Evolutionary conservation across 1,140 invertebrate species (phyloP), one percentile per base, ranked within the genome.

Genomic region (Notospermus geniculatus): DNA sequence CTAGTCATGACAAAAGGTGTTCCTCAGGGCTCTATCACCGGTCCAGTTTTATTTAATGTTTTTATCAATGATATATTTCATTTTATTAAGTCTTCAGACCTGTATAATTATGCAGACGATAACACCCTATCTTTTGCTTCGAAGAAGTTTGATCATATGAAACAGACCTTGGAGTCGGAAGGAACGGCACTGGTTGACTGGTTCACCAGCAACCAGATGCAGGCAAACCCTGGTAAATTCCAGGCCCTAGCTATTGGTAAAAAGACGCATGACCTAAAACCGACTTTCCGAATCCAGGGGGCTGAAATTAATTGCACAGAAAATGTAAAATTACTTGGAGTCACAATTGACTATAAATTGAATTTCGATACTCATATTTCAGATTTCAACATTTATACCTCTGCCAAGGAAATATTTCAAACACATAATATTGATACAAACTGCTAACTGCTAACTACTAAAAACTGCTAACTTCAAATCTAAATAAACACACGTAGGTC

Each of bases 151-250:
- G 22, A 9, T 23, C 11, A 13, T 23, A 53, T 17, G 25, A 23
- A 53, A 17, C 25, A 11, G 11, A 43, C 39, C n/a, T 11, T n/a
- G 11, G 39, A 43, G 39, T 11, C n/a, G 11, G n/a, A 13, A 13
- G n/a, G 39, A n/a, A 43, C 22, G 27, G 22, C 25, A 7, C 0
- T 22, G 23, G 53, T 60, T 30, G 17, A 23, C 23, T 58, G 57
- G 57, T 58, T 43, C 57, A 17, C 25, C 11, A 23, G 25, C 22
- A 53, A 53, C 25, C 17, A n/a, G 39, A 58, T 58, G 57, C 25
- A 58, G 57, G 57, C 57, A 11, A 58, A 52, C 25, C 39, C 57
- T n/a, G 25, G 7, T 43, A 58, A 58, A 45, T 58, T 53, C 25
- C 39, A 52, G 1, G 39, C 57, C 27, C 39, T 58, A 11, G 15